Evolutionary conservation across 2,888 invertebrate genomes (phyloP).

Genomic region (Acleris emargana): DNA sequence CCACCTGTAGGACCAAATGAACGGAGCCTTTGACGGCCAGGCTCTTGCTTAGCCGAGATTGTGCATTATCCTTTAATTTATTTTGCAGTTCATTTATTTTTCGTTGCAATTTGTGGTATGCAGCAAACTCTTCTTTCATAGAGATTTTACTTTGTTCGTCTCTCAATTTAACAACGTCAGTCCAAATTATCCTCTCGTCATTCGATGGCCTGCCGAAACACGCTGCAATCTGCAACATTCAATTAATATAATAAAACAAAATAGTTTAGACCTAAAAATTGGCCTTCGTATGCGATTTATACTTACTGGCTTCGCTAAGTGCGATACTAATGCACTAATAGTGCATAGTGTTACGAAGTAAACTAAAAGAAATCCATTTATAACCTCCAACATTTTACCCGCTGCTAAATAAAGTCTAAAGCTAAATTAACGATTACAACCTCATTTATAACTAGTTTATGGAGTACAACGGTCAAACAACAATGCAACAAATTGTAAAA

Average conservation of each 20-base stretch:
- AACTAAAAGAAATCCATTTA: slow-evolving; percentile 72
- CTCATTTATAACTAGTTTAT: too few relatives aligned
- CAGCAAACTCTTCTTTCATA: slow-evolving; percentile 85
- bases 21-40: slow-evolving; percentile 68
- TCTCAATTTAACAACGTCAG: slow-evolving; percentile 69
- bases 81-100: slow-evolving; percentile 81
- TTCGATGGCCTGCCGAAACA: slow-evolving; percentile 74
- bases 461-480: too few relatives aligned
- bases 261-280: neutral
- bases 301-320: slow-evolving; percentile 80
- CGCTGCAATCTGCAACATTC: slow-evolving; percentile 66
- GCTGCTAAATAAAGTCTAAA: neutral
- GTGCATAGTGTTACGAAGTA: slow-evolving; percentile 76
- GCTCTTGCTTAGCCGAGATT: slow-evolving; percentile 65
- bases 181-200: slow-evolving; percentile 68
- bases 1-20: slow-evolving; percentile 62
- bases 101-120: slow-evolving; percentile 83
- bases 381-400: slow-evolving; percentile 70
- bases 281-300: slow-evolving; percentile 9
- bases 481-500: too few relatives aligned
- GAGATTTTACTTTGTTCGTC: slow-evolving; percentile 75
- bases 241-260: neutral
- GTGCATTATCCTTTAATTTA: slow-evolving; percentile 69
- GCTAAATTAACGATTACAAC: neutral
- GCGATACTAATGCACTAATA: slow-evolving; percentile 71